These are phyloP conservation scores for Bradysia coprophila DNA, from an alignment of 1,140 invertebrate genomes.

Conservation along the genomic window DNA sequence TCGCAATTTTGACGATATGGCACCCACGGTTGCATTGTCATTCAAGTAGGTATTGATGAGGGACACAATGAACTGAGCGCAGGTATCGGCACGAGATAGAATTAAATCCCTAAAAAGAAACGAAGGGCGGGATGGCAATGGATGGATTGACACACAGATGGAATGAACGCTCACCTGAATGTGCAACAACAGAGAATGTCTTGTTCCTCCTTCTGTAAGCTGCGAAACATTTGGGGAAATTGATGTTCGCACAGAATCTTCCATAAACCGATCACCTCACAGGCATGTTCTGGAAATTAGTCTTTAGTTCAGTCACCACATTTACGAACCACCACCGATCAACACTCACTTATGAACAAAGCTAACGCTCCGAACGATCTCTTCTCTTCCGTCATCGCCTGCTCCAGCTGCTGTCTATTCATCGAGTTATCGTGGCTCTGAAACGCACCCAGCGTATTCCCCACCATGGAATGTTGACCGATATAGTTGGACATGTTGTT, in stretches of 20 bases:
- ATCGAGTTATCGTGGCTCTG: too few relatives aligned
- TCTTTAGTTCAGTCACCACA: too few relatives aligned
- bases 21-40: slow-evolving; percentile 86
- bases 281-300: slow-evolving; percentile 49
- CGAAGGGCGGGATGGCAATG: too few relatives aligned
- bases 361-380: slow-evolving; percentile 61
- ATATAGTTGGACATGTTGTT: slow-evolving; percentile 12
- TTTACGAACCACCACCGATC: too few relatives aligned
- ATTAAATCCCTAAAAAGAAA: slow-evolving; percentile 68
- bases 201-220: slow-evolving; percentile 37
- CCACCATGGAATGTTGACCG: neutral
- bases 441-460: slow-evolving; percentile 5
- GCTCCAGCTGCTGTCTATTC: too few relatives aligned
- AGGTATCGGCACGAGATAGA: slow-evolving; percentile 66
- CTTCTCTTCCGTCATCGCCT: slow-evolving; percentile 33
- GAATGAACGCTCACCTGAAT: too few relatives aligned
- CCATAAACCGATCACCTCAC: slow-evolving; percentile 88
- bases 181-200: slow-evolving; percentile 33
- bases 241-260: slow-evolving; percentile 84
- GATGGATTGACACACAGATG: too few relatives aligned
- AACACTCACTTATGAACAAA: slow-evolving; percentile 42
- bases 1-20: slow-evolving; percentile 72
- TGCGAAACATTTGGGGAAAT: slow-evolving; percentile 63
- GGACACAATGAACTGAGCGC: slow-evolving; percentile 48
- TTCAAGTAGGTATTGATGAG: slow-evolving; percentile 75